Conservation (phyloP, 2,113 vertebrate species). For the Xiphophorus hellerii region DNA sequence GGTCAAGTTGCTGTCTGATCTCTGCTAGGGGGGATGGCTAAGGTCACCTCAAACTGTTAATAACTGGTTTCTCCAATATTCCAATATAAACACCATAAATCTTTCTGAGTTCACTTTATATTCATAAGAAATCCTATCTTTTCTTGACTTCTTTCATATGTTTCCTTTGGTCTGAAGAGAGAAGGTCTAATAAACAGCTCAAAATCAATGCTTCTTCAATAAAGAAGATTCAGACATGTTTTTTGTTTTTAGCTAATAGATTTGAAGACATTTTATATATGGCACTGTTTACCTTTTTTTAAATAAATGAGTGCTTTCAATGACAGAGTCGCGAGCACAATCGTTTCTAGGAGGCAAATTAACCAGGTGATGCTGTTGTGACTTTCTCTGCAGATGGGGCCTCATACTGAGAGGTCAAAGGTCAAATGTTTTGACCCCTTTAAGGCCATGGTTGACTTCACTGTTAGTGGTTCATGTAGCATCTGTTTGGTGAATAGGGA, state of each 20-base stretch:
- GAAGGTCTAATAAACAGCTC: conserved; percentile 1
- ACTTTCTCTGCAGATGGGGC: conserved; percentile 24
- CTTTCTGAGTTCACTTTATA: not conserved
- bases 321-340: not conserved
- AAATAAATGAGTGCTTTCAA: not conserved
- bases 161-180: conserved; percentile 18
- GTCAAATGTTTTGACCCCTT: conserved; percentile 29
- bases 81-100: not conserved
- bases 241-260: not conserved
- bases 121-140: conserved; percentile 1
- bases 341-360: not conserved
- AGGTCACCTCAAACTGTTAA: not conserved
- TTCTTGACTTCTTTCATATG: not conserved
- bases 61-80: conserved; percentile 2
- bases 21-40: not conserved
- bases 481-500: not conserved
- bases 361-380: conserved; percentile 1
- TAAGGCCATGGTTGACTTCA: conserved; percentile 7
- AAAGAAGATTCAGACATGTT: not conserved
- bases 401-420: conserved; percentile 10
- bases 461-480: not conserved
- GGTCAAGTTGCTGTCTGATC: conserved; percentile 25
- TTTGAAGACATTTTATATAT: not conserved
- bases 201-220: not conserved
- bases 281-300: too few species aligned